Evolutionary conservation across 2,888 invertebrate genomes (phyloP).

Genomic region (Sphaerophoria rueppellii): DNA sequence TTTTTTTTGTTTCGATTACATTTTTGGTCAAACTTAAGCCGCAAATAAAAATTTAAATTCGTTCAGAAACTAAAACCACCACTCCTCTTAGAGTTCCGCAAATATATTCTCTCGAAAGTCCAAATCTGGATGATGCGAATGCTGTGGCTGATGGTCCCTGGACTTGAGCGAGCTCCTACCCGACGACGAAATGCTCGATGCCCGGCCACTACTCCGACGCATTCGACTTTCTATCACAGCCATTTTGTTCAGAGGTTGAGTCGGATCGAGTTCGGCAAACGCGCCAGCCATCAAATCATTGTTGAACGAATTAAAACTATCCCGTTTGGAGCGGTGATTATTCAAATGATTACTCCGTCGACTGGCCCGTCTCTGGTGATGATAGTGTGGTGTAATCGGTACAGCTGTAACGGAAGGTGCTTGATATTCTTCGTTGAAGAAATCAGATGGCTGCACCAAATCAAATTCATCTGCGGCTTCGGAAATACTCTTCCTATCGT

Average conservation of each 20-base stretch:
- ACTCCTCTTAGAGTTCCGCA: conserved; percentile 79
- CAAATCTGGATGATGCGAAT: conserved; percentile 79
- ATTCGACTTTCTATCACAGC: conserved; percentile 81
- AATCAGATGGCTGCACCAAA: conserved; percentile 50
- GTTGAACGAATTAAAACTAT: conserved; percentile 80
- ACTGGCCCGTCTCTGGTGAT: conserved; percentile 79
- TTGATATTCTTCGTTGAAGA: conserved; percentile 71
- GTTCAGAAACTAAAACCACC: conserved; percentile 66
- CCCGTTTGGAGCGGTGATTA: conserved; percentile 77
- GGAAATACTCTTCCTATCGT: conserved; percentile 24
- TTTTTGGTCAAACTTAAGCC: conserved; percentile 32
- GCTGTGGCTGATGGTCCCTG: conserved; percentile 79
- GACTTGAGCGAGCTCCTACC: conserved; percentile 81
- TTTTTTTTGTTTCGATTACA: neutral
- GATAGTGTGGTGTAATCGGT: conserved; percentile 78
- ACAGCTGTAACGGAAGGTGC: conserved; percentile 64
- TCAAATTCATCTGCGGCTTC: conserved; percentile 25
- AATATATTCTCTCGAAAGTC: conserved; percentile 82
- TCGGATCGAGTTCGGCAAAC: conserved; percentile 80
- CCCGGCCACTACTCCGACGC: conserved; percentile 78
- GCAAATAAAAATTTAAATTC: conserved; percentile 40
- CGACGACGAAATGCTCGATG: conserved; percentile 79
- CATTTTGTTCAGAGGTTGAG: conserved; percentile 81
- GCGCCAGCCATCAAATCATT: conserved; percentile 81
- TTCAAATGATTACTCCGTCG: conserved; percentile 76